A percentile compares a stretch with the other conserved stretches of the same genome.
Conservation (phyloP, 2,113 vertebrate genomes). For the Daboia siamensis region DNA sequence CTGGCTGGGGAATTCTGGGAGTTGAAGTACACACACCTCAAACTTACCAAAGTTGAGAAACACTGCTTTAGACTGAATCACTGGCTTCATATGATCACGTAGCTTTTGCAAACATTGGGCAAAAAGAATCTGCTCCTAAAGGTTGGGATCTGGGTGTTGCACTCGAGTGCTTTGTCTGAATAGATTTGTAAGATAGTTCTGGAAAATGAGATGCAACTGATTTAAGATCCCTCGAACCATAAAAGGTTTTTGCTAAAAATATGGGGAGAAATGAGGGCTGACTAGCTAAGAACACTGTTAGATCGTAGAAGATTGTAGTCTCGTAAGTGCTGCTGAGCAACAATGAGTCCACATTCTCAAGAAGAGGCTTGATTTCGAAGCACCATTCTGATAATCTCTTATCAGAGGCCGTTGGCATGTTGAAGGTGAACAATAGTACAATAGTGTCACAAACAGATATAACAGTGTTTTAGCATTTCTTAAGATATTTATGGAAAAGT, state of each 20-base stretch:
- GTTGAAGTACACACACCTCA: not conserved
- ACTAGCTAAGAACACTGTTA: no score
- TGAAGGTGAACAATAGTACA: not conserved
- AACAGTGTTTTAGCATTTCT: not conserved
- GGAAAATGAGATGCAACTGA: not conserved
- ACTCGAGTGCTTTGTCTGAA: not conserved
- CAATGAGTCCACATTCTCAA: not conserved
- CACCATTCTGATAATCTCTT: not conserved
- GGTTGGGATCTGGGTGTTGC: not conserved
- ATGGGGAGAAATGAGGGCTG: not conserved
- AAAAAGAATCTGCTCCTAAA: not conserved
- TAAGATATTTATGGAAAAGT: not conserved
- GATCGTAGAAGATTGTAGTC: not conserved
- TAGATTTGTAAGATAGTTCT: not conserved
- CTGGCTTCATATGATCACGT: not conserved
- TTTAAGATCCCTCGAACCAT: not conserved
- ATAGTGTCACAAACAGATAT: not conserved
- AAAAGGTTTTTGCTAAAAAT: not conserved
- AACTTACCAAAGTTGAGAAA: not conserved
- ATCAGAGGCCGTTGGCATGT: not conserved
- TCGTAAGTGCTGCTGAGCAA: not conserved
- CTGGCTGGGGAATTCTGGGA: not conserved
- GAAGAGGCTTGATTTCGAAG: not conserved
- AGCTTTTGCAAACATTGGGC: not conserved
- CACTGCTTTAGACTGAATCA: not conserved